These are phyloP conservation scores for Sardina pilchardus DNA, from an alignment of 2,113 vertebrate species.

Conservation along the genomic window DNA sequence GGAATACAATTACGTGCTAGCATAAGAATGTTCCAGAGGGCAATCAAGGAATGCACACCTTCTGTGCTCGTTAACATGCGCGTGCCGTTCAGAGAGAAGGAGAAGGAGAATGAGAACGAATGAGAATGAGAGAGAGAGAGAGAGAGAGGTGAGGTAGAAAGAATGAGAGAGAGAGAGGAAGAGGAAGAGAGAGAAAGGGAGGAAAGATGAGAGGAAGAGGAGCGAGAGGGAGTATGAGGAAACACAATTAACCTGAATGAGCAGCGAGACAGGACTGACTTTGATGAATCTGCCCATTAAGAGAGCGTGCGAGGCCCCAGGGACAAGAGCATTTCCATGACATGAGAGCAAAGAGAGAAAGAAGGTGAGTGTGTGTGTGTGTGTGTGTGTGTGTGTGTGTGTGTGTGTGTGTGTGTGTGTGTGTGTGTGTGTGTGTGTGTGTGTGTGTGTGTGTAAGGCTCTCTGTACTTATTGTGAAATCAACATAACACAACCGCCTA, in stretches of 20 bases:
- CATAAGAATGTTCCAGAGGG: not conserved
- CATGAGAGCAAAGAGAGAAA: not conserved
- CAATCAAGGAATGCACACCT: not conserved
- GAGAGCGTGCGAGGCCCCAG: conserved; percentile 24
- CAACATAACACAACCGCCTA: too few species aligned
- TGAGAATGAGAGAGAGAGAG: not conserved
- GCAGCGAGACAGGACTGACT: conserved; percentile 48
- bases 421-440: not conserved
- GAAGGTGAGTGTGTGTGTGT: not conserved
- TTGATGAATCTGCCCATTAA: conserved; percentile 56
- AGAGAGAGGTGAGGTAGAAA: not conserved
- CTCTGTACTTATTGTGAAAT: not conserved
- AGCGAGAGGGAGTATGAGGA: conserved; percentile 33
- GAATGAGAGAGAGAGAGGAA: not conserved
- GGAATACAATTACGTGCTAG: not conserved
- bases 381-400: not conserved
- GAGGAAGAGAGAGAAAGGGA: not conserved
- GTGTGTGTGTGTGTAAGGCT: not conserved
- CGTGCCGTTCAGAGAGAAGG: not conserved
- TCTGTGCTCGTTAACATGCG: not conserved
- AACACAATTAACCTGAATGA: conserved; percentile 54
- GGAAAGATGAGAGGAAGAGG: not conserved
- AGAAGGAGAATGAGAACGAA: conserved; percentile 1
- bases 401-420: not conserved
- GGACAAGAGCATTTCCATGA: conserved; percentile 12